Evolutionary conservation across 2,797 vertebrate genomes (phyloP).

Genomic region (Rhynchonycteris naso): DNA sequence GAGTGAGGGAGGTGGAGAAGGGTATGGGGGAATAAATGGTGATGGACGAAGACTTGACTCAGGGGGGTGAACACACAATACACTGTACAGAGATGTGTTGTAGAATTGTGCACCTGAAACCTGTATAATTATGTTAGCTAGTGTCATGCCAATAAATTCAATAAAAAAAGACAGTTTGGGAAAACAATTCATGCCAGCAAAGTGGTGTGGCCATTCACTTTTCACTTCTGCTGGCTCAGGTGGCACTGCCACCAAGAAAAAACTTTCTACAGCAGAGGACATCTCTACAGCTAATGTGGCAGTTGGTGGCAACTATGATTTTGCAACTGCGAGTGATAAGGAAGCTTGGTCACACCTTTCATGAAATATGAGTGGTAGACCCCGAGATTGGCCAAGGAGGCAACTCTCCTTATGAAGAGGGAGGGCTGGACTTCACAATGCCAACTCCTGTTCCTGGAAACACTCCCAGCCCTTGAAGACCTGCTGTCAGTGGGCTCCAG

Average conservation of each 20-base stretch:
- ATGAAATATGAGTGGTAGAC: background rate
- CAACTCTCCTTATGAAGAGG: fast-evolving
- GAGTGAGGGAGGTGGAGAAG: no score
- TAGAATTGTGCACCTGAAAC: no score
- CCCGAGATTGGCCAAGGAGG: background rate
- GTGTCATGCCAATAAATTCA: no score
- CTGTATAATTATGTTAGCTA: no score
- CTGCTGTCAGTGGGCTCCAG: background rate
- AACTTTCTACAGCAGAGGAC: background rate
- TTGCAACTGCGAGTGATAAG: background rate
- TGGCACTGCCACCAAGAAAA: background rate
- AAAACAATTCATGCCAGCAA: background rate
- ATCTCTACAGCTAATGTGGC: background rate
- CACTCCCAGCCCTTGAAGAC: background rate
- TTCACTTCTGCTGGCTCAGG: background rate
- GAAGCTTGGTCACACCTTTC: background rate
- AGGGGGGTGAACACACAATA: no score
- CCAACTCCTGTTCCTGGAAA: background rate
- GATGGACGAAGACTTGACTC: no score
- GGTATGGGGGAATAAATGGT: no score
- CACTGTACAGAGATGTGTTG: no score
- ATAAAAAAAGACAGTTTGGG: background rate
- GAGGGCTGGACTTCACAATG: fast-evolving
- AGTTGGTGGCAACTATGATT: background rate
- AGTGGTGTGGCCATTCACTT: background rate